A percentile compares a stretch with the other conserved stretches of the same genome.
Evolutionary conservation across 2,888 invertebrate genomes (phyloP).

Genomic region (Ectropis crepuscularia): DNA sequence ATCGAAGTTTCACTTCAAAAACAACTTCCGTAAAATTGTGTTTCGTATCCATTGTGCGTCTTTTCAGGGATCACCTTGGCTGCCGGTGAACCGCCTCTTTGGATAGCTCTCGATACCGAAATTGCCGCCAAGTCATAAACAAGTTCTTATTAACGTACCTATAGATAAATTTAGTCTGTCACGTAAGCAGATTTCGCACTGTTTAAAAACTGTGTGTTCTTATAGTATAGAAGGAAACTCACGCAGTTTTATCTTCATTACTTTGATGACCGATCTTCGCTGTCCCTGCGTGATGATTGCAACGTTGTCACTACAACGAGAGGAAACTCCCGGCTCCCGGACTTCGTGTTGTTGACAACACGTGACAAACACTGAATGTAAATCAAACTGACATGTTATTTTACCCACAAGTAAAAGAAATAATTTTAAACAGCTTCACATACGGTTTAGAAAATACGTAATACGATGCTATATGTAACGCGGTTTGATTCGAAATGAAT

Average conservation of each 20-base stretch:
- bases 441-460: constrained; percentile 6
- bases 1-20: no score
- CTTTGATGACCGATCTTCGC: constrained; percentile 81
- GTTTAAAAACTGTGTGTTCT: neutral
- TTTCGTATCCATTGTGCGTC: no score
- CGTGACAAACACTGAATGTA: constrained; percentile 54
- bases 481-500: constrained; percentile 57
- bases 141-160: no score
- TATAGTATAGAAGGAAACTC: constrained; percentile 49
- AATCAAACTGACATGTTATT: constrained; percentile 52
- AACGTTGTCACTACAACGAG: constrained; percentile 53
- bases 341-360: constrained; percentile 62
- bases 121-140: no score
- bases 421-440: constrained; percentile 5
- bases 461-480: constrained; percentile 50
- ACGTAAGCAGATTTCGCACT: neutral
- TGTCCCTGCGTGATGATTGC: constrained; percentile 78
- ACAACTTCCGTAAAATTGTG: no score
- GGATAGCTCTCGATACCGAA: no score
- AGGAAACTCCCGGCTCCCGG: constrained; percentile 62
- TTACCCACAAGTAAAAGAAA: constrained; percentile 7
- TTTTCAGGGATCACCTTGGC: no score
- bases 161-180: no score
- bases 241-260: constrained; percentile 84
- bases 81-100: no score